These are phyloP conservation scores for Sinosuthora webbiana DNA, from an alignment of 2,113 vertebrate species.

Conservation along the genomic window DNA sequence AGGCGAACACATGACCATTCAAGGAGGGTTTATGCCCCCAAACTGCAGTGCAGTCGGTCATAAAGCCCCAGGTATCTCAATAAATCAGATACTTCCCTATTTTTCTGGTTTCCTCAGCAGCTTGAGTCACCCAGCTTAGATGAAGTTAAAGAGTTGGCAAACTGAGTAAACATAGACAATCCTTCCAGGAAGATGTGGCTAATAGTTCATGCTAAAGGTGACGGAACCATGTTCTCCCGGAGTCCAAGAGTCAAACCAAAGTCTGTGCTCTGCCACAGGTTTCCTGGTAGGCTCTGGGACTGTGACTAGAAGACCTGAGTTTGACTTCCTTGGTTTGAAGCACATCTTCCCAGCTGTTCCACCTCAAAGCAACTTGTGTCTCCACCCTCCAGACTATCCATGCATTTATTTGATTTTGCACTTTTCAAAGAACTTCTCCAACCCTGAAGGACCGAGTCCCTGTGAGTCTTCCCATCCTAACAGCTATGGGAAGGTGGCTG, in stretches of 20 bases:
- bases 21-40: rapidly evolving
- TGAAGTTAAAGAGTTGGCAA: not conserved
- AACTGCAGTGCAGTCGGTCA: not conserved
- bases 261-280: not conserved
- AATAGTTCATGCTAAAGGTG: not conserved
- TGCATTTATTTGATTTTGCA: not conserved
- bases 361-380: not conserved
- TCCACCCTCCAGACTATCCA: not conserved
- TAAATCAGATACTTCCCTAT: not conserved
- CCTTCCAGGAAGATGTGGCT: not conserved
- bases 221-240: rapidly evolving
- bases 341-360: rapidly evolving
- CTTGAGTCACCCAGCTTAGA: not conserved
- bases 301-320: not conserved
- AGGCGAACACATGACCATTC: rapidly evolving
- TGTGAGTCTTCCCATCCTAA: not conserved
- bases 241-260: not conserved
- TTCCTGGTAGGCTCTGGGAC: not conserved
- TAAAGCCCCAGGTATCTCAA: not conserved
- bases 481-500: rapidly evolving
- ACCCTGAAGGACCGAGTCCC: rapidly evolving
- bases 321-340: not conserved
- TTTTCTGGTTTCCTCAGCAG: slow-evolving; percentile 18
- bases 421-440: not conserved
- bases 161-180: not conserved